Conservation (phyloP, 2,797 vertebrate species). For the Anniella stebbinsi region DNA sequence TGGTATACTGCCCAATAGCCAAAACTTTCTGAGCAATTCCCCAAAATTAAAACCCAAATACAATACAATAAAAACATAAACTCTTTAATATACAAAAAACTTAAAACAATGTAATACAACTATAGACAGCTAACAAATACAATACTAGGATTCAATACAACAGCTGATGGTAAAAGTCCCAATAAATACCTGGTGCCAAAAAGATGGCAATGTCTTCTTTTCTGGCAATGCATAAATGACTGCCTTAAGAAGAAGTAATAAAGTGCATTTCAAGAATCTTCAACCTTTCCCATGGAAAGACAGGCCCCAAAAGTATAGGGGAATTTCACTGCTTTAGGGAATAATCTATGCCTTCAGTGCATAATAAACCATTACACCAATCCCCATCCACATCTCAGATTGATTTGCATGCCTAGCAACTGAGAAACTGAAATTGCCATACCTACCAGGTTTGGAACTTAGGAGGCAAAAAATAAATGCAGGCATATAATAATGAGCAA, state of each 20-base stretch:
- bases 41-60: no score
- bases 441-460: neutral
- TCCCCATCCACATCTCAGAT: neutral
- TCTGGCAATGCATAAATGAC: no score
- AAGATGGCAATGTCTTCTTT: no score
- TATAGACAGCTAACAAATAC: no score
- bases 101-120: no score
- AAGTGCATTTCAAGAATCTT: neutral
- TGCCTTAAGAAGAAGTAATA: neutral
- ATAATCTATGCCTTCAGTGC: neutral
- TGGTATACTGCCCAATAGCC: no score
- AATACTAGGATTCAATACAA: no score
- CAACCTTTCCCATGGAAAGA: neutral
- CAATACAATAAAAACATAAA: no score
- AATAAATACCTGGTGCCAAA: no score
- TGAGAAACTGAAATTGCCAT: neutral
- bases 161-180: no score
- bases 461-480: neutral
- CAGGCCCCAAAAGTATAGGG: neutral
- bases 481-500: neutral
- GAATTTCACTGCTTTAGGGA: neutral
- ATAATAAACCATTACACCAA: neutral
- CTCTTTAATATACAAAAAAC: no score
- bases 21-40: no score
- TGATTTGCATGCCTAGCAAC: neutral